phyloP scores from a whole-genome alignment of 2,888 invertebrate genomes.

The Drosophila quinaria region DNA sequence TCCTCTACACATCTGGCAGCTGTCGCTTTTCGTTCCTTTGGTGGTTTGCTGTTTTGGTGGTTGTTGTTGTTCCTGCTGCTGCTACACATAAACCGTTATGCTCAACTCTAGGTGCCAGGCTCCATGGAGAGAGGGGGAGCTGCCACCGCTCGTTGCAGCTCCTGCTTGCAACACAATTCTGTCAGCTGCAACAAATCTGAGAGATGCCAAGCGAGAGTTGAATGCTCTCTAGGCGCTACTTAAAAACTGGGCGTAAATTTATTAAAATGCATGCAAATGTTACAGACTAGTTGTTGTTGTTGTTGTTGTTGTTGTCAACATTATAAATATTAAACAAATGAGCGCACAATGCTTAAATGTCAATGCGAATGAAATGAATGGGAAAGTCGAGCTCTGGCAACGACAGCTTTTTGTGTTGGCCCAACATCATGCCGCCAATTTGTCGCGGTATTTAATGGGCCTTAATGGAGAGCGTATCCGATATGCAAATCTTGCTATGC shows the following conservation, averaged over 20 bases:
- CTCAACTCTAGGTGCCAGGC: slow-evolving; percentile 16
- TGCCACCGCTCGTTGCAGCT: background rate
- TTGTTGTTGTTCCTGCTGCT: slow-evolving; percentile 12
- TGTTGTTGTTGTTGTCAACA: slow-evolving; percentile 10
- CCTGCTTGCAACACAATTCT: slow-evolving; percentile 6
- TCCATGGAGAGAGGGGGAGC: slow-evolving; percentile 22
- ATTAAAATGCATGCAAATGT: slow-evolving; percentile 45
- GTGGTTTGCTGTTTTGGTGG: slow-evolving; percentile 27
- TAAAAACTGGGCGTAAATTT: slow-evolving; percentile 42
- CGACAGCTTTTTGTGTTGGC: slow-evolving; percentile 14
- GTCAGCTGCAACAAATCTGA: slow-evolving; percentile 32
- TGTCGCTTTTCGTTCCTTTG: slow-evolving; percentile 52
- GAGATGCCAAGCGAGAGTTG: slow-evolving; percentile 17
- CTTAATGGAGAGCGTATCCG: slow-evolving; percentile 51
- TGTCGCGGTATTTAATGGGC: slow-evolving; percentile 60
- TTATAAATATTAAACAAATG: slow-evolving; percentile 13
- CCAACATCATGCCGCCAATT: slow-evolving; percentile 39
- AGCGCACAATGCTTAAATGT: slow-evolving; percentile 46
- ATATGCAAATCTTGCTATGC: slow-evolving; percentile 46
- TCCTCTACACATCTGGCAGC: slow-evolving; percentile 30
- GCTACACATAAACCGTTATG: slow-evolving; percentile 48
- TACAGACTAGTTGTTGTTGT: slow-evolving; percentile 20
- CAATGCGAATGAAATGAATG: slow-evolving; percentile 40
- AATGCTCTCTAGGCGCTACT: slow-evolving; percentile 19
- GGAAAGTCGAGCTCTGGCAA: slow-evolving; percentile 45